These are phyloP conservation scores for Rana temporaria DNA, from an alignment of 2,113 vertebrate species.

Conservation along the genomic window DNA sequence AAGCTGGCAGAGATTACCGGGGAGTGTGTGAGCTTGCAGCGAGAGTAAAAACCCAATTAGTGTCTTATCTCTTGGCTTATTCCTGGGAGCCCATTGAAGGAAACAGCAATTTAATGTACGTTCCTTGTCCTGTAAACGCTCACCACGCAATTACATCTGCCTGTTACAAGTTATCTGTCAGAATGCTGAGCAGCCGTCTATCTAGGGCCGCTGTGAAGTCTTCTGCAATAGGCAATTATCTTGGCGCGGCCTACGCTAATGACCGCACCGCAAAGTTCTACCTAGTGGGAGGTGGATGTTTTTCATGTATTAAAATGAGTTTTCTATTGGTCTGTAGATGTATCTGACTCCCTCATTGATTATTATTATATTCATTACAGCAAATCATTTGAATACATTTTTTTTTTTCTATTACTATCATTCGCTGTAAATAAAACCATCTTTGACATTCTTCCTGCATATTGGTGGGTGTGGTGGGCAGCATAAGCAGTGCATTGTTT, in stretches of 20 bases:
- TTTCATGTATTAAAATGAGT: background rate
- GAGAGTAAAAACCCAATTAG: slow-evolving; percentile 45
- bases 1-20: background rate
- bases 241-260: slow-evolving; percentile 29
- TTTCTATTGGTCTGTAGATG: no score
- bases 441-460: no score
- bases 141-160: slow-evolving; percentile 36
- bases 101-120: slow-evolving; percentile 48
- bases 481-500: no score
- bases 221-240: slow-evolving; percentile 28
- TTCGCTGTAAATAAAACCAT: no score
- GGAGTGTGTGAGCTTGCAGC: background rate
- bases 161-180: slow-evolving; percentile 46
- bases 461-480: no score
- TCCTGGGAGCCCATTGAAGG: slow-evolving; percentile 20
- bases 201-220: background rate
- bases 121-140: slow-evolving; percentile 47
- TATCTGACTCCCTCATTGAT: no score
- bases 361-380: no score
- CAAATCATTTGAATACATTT: no score
- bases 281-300: background rate
- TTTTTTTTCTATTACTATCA: no score
- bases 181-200: background rate
- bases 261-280: background rate
- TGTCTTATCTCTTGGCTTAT: slow-evolving; percentile 35